Evolutionary conservation across 2,113 vertebrate genomes (phyloP).

Genomic region (Amblyornis subalaris): DNA sequence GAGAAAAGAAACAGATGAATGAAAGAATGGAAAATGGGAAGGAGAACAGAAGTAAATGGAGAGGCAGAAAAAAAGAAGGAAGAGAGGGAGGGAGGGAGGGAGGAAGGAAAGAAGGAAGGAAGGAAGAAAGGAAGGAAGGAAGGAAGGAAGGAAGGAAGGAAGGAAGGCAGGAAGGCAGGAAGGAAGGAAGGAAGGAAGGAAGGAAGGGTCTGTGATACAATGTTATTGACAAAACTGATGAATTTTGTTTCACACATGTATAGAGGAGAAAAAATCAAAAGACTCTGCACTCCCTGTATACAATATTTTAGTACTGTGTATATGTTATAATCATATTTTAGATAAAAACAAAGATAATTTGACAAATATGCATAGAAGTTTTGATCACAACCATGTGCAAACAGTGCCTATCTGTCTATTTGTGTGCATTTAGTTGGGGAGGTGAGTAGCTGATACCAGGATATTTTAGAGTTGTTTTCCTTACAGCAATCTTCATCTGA

Average conservation of each 20-base stretch:
- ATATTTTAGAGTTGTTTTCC: neutral
- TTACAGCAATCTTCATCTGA: neutral
- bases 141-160: neutral
- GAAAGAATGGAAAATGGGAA: neutral
- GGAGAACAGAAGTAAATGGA: neutral
- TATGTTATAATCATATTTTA: neutral
- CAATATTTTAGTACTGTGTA: neutral
- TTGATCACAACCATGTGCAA: neutral
- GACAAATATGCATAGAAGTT: neutral
- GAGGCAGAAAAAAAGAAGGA: neutral
- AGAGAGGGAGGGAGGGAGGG: neutral
- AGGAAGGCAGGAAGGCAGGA: neutral
- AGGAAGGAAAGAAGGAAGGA: neutral
- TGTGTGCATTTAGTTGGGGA: neutral
- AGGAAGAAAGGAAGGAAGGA: neutral
- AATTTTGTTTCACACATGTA: neutral
- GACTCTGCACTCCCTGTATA: neutral
- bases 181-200: neutral
- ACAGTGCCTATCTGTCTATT: neutral
- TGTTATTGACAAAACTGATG: neutral
- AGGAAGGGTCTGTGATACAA: neutral
- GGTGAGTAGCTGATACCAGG: neutral
- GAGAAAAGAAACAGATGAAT: neutral
- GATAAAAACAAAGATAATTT: neutral
- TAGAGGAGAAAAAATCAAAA: neutral